Percentiles rank a stretch among this genome's conserved stretches.
Conservation (phyloP, 2,797 vertebrate species). For the Discoglossus pictus region DNA sequence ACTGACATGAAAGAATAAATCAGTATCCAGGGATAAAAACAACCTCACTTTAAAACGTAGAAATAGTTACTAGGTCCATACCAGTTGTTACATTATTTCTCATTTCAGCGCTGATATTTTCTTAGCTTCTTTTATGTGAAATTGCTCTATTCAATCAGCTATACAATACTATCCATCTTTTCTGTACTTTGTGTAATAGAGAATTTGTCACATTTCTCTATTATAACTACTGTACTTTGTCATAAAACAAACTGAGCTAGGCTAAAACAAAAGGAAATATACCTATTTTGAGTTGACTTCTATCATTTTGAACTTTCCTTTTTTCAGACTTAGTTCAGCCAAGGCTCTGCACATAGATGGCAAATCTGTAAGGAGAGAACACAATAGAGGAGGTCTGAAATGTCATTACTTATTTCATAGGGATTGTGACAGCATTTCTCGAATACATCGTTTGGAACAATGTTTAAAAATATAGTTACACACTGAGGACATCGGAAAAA, state of each 20-base stretch:
- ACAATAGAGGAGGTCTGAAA: too few relatives aligned
- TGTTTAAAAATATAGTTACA: slow-evolving; percentile 23
- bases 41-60: slow-evolving; percentile 7
- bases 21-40: slow-evolving; percentile 8
- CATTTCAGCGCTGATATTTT: slow-evolving; percentile 10
- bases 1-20: slow-evolving; percentile 10
- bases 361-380: slow-evolving; percentile 22
- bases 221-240: slow-evolving; percentile 38
- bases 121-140: slow-evolving; percentile 9
- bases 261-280: slow-evolving; percentile 16
- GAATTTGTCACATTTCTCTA: slow-evolving; percentile 40
- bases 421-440: slow-evolving; percentile 2
- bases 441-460: slow-evolving; percentile 24
- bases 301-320: slow-evolving; percentile 27
- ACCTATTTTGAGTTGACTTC: slow-evolving; percentile 25
- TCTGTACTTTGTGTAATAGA: slow-evolving; percentile 23
- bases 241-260: slow-evolving; percentile 33
- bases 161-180: slow-evolving; percentile 35
- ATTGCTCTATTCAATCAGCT: slow-evolving; percentile 18
- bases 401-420: neutral
- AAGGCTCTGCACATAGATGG: slow-evolving; percentile 15
- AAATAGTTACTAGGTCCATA: slow-evolving; percentile 14
- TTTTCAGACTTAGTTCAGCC: slow-evolving; percentile 11
- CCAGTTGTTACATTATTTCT: slow-evolving; percentile 23
- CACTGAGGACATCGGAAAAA: too few relatives aligned